Evolutionary conservation across 2,797 vertebrate species (phyloP).

Genomic region (Urocyon cinereoargenteus): DNA sequence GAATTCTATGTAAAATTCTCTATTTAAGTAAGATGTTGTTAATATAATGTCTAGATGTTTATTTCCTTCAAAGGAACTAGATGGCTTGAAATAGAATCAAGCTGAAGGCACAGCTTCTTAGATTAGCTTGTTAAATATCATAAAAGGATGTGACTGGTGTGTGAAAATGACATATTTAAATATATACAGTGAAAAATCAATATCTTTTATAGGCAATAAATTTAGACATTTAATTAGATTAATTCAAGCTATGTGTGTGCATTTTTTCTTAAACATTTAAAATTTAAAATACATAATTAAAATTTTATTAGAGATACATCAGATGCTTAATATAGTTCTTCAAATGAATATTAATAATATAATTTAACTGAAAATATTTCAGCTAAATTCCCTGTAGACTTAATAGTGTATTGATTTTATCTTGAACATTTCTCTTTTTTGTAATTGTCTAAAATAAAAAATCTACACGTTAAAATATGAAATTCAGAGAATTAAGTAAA

Average conservation of each 20-base stretch:
- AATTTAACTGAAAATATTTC: neutral
- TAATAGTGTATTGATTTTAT: neutral
- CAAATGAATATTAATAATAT: slow-evolving; percentile 28
- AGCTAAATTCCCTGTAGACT: neutral
- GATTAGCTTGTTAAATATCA: neutral
- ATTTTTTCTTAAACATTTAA: neutral
- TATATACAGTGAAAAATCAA: neutral
- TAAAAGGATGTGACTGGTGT: neutral
- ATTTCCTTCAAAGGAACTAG: neutral
- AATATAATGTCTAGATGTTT: neutral
- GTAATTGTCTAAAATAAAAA: neutral
- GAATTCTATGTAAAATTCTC: neutral
- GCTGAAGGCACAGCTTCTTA: neutral
- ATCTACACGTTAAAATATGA: neutral
- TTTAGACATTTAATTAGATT: neutral
- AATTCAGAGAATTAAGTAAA: neutral
- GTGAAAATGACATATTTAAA: neutral
- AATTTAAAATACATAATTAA: neutral
- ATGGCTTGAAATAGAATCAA: neutral
- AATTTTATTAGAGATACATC: neutral
- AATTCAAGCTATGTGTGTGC: neutral
- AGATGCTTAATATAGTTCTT: neutral
- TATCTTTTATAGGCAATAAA: neutral
- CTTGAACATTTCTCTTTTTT: neutral
- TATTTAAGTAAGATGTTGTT: neutral